A percentile compares a stretch with the other conserved stretches of the same genome.
phyloP scores from a whole-genome alignment of 2,113 vertebrate species.

The Callipepla squamata region DNA sequence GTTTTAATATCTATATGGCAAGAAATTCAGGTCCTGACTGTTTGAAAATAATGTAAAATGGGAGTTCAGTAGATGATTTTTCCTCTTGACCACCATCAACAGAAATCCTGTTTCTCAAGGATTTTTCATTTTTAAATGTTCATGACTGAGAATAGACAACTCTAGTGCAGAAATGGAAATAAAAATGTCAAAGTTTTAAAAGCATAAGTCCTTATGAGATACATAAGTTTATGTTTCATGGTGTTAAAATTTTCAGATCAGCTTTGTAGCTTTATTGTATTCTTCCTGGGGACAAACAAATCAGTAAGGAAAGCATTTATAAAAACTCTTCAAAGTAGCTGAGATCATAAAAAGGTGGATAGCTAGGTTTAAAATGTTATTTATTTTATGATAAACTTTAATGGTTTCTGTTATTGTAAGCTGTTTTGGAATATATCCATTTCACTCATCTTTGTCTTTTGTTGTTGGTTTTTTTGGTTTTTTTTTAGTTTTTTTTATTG shows the following conservation, averaged over 20 bases:
- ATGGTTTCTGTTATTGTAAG: constrained; percentile 45
- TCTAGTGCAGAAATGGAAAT: constrained; percentile 34
- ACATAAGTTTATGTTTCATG: constrained; percentile 68
- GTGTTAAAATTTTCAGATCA: constrained; percentile 54
- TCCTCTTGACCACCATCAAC: neutral
- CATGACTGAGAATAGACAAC: constrained; percentile 34
- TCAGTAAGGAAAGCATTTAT: constrained; percentile 70
- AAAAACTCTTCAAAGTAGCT: constrained; percentile 63
- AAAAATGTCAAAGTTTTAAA: constrained; percentile 62
- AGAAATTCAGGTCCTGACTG: neutral
- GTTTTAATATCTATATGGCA: neutral
- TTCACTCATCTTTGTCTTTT: neutral
- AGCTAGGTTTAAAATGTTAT: constrained; percentile 62
- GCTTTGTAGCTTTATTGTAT: constrained; percentile 57
- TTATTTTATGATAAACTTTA: constrained; percentile 63
- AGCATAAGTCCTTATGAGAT: constrained; percentile 54
- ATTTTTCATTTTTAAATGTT: neutral
- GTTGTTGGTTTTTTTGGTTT: neutral
- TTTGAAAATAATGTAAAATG: neutral
- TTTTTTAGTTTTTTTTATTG: neutral
- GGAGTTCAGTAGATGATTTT: neutral
- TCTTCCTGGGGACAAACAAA: constrained; percentile 63
- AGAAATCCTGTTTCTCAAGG: neutral
- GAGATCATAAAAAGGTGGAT: constrained; percentile 54
- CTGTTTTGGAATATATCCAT: constrained; percentile 32